Conservation (phyloP, 2,113 vertebrate genomes). For the Psittacus erithacus region DNA sequence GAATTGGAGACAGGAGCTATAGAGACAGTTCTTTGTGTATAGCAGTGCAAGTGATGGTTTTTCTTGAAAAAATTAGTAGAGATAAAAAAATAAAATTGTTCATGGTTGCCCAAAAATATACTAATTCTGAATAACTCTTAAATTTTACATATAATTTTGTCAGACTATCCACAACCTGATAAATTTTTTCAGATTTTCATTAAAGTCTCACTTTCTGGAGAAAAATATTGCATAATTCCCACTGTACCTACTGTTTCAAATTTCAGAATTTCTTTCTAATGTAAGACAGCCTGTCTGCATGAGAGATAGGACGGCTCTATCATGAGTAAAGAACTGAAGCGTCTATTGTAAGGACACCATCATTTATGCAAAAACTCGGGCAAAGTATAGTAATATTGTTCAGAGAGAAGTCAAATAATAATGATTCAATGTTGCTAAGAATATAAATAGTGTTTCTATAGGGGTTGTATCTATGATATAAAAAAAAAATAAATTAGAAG, state of each 20-base stretch:
- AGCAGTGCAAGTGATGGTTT: neutral
- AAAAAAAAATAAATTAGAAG: neutral
- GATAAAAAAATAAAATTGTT: neutral
- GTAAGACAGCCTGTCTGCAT: neutral
- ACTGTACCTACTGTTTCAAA: neutral
- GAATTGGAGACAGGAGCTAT: neutral
- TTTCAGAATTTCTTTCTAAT: neutral
- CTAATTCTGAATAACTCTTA: neutral
- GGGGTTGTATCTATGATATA: neutral
- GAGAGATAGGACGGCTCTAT: neutral
- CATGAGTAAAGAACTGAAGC: neutral
- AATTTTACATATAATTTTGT: neutral
- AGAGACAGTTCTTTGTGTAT: rapidly evolving
- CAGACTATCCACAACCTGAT: neutral
- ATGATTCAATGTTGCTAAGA: neutral
- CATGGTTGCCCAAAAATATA: neutral
- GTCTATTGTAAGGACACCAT: neutral
- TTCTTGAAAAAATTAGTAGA: neutral
- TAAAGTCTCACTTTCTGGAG: neutral
- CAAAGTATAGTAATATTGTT: neutral
- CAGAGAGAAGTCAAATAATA: neutral
- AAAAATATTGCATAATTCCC: neutral
- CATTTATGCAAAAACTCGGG: neutral
- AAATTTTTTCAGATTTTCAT: neutral
- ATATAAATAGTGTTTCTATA: neutral